Conservation (phyloP, 2,888 invertebrate species). For the Spodoptera littoralis region DNA sequence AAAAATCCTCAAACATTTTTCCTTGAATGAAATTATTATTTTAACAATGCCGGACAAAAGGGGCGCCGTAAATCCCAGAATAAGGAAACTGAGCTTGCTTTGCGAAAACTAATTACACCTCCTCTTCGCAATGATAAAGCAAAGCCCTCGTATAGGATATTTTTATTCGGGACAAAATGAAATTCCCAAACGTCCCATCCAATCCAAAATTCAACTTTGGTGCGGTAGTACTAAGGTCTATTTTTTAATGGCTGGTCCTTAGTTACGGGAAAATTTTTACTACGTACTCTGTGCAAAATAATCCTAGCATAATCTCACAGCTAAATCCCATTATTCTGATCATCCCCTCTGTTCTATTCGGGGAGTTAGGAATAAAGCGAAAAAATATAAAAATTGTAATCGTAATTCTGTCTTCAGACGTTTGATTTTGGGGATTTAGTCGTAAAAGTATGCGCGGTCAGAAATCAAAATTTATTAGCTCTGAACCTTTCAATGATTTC, state of each 20-base stretch:
- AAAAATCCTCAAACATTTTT: conserved; percentile 3
- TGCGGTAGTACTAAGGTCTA: conserved; percentile 9
- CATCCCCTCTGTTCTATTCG: conserved; percentile 74
- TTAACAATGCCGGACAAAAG: conserved; percentile 29
- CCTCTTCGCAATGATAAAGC: conserved; percentile 87
- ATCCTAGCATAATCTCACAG: conserved; percentile 86
- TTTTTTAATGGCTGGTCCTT: conserved; percentile 30
- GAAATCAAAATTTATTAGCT: conserved; percentile 69
- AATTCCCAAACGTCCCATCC: conserved; percentile 68
- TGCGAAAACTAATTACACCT: conserved; percentile 87
- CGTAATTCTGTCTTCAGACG: conserved; percentile 62
- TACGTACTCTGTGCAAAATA: conserved; percentile 82
- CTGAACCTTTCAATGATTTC: conserved; percentile 37
- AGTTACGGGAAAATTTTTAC: conserved; percentile 76
- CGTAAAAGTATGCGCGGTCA: conserved; percentile 66
- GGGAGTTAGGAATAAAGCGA: conserved; percentile 40
- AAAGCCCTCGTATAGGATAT: conserved; percentile 88
- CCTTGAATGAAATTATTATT: conserved; percentile 11
- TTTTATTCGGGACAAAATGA: conserved; percentile 87
- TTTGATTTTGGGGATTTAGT: conserved; percentile 73
- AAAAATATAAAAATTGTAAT: conserved; percentile 63
- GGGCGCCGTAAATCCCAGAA: conserved; percentile 63
- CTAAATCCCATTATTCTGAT: conserved; percentile 88
- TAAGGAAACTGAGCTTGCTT: conserved; percentile 73
- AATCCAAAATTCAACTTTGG: conserved; percentile 58